phyloP scores from a whole-genome alignment of 1,140 invertebrate species.

The Cyrtorhinus lividipennis region DNA sequence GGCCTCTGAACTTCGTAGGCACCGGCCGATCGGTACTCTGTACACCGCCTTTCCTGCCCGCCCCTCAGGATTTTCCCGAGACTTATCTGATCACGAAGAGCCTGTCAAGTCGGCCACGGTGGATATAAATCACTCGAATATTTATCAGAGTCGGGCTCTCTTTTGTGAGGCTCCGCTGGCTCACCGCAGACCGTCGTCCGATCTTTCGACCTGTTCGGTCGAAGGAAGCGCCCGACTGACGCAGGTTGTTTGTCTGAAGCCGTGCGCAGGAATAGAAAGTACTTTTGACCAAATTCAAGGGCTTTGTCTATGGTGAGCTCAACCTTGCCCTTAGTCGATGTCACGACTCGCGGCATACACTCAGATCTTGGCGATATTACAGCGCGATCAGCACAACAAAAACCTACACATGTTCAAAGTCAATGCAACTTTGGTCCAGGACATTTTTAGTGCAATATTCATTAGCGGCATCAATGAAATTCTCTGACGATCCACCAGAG shows the following conservation, averaged over 20 bases:
- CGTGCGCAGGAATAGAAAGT: neutral
- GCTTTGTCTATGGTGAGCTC: too few relatives aligned
- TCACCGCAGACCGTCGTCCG: neutral
- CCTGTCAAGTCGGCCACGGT: neutral
- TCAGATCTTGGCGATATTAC: too few relatives aligned
- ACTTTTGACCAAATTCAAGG: neutral
- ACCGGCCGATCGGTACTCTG: neutral
- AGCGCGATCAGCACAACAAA: too few relatives aligned
- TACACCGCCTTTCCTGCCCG: neutral
- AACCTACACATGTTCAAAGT: too few relatives aligned
- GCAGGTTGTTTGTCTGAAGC: neutral
- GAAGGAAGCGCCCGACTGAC: neutral
- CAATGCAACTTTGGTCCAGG: too few relatives aligned
- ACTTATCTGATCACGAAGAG: constrained; percentile 4
- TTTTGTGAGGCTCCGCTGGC: neutral
- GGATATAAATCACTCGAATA: constrained; percentile 2
- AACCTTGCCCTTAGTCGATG: too few relatives aligned
- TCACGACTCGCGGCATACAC: too few relatives aligned
- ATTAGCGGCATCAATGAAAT: too few relatives aligned
- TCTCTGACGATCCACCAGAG: too few relatives aligned
- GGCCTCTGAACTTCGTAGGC: neutral
- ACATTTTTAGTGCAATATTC: too few relatives aligned
- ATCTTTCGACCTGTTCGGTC: neutral
- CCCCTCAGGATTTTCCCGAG: neutral
- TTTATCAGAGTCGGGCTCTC: neutral